Conservation (phyloP, 2,888 invertebrate species). For the Noctua comes region DNA sequence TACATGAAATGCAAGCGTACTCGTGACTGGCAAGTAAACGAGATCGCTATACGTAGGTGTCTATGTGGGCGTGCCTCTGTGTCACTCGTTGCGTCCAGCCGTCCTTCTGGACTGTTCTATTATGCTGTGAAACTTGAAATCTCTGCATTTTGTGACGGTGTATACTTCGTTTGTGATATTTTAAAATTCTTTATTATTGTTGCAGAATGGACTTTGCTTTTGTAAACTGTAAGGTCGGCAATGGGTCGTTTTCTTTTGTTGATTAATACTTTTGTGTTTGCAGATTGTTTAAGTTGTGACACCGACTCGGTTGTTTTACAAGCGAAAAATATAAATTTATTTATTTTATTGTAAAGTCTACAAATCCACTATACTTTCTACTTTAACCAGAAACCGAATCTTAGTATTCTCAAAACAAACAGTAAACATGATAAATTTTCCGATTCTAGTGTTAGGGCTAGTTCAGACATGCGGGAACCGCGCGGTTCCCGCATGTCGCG, state of each 20-base stretch:
- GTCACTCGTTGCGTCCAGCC: not conserved
- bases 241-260: not conserved
- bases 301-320: not conserved
- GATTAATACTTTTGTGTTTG: not conserved
- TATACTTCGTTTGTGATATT: conserved; percentile 19
- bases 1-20: no score
- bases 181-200: conserved; percentile 32
- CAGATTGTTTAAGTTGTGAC: not conserved
- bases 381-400: not conserved
- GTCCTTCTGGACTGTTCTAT: conserved; percentile 1
- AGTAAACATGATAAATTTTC: no score
- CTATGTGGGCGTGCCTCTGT: not conserved
- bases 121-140: not conserved
- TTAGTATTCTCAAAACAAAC: no score
- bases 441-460: no score
- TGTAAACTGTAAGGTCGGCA: conserved; percentile 1
- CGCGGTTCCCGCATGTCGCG: no score
- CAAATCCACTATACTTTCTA: not conserved
- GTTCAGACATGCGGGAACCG: no score
- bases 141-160: conserved; percentile 17
- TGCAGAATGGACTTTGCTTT: conserved; percentile 21
- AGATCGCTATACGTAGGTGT: not conserved
- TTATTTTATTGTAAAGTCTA: no score
- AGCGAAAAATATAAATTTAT: not conserved
- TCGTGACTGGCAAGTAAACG: no score